These are phyloP conservation scores for Stichopus horrens DNA, from an alignment of 53 echinoderm and acorn worm species.

Conservation along the genomic window DNA sequence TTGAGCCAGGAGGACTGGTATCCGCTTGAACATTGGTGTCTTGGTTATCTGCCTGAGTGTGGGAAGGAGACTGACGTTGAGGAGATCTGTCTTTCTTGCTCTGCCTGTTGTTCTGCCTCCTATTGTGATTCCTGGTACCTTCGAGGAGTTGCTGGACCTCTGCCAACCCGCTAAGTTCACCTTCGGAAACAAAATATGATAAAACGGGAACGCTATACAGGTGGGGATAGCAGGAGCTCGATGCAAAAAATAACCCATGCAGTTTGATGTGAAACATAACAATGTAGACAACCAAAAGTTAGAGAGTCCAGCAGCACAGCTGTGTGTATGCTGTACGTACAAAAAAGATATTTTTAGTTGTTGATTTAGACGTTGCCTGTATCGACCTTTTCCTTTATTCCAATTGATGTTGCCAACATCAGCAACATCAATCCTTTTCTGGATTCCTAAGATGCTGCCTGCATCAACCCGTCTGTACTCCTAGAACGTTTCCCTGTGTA, in stretches of 20 bases:
- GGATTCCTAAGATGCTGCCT: too few species aligned
- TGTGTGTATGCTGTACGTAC: too few species aligned
- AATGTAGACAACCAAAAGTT: too few species aligned
- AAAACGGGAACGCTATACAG: background rate
- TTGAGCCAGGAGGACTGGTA: constrained; percentile 14
- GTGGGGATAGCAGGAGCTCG: background rate
- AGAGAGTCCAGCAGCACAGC: too few species aligned
- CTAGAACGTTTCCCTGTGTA: too few species aligned
- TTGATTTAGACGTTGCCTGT: too few species aligned
- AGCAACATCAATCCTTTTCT: too few species aligned
- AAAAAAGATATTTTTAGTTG: too few species aligned
- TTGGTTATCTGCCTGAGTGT: background rate
- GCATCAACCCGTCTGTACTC: too few species aligned
- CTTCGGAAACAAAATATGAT: background rate
- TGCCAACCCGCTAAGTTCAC: constrained; percentile 20
- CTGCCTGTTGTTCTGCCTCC: constrained; percentile 3
- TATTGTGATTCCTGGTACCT: background rate
- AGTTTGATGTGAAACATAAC: too few species aligned
- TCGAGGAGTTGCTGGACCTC: background rate
- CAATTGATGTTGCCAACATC: too few species aligned
- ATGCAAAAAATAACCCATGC: background rate
- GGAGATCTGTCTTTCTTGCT: background rate
- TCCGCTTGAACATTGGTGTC: background rate
- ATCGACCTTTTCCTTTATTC: too few species aligned
- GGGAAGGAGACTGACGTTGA: background rate